Evolutionary conservation across 2,888 invertebrate species (phyloP).

Genomic region (Phyllotreta cruciferae): DNA sequence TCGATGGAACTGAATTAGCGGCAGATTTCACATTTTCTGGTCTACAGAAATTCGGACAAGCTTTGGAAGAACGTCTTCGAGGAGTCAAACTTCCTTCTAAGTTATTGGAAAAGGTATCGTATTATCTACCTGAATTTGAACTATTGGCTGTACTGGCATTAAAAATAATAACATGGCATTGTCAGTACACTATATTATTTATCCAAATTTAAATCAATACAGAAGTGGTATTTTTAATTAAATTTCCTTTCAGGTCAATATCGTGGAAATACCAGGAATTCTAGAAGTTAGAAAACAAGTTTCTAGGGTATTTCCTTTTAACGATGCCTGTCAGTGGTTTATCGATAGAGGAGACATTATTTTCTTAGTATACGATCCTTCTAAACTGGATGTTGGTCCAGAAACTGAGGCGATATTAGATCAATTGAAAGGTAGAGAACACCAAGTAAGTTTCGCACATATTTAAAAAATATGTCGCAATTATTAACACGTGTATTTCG

Average conservation of each 20-base stretch:
- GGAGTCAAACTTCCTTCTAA: conserved; percentile 83
- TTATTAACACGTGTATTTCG: conserved; percentile 14
- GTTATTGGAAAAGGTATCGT: conserved; percentile 81
- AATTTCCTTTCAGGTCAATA: conserved; percentile 74
- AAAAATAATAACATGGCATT: neutral
- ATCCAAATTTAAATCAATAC: neutral
- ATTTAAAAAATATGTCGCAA: neutral
- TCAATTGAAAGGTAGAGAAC: conserved; percentile 92
- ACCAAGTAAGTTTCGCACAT: conserved; percentile 68
- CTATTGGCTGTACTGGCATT: neutral
- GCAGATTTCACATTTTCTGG: conserved; percentile 95
- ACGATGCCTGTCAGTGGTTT: conserved; percentile 97
- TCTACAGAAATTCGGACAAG: conserved; percentile 94
- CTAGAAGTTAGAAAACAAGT: conserved; percentile 93
- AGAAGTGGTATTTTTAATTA: neutral
- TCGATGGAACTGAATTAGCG: conserved; percentile 93
- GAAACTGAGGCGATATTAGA: conserved; percentile 95
- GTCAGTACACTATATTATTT: neutral
- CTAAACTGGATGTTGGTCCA: conserved; percentile 93
- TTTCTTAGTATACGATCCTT: conserved; percentile 93
- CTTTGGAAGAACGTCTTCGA: conserved; percentile 84
- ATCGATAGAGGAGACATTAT: conserved; percentile 95
- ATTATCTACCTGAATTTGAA: conserved; percentile 6
- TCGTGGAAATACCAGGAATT: conserved; percentile 96
- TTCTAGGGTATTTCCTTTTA: conserved; percentile 91